Evolutionary conservation across 1,140 invertebrate species (phyloP), one percentile per base, ranked within the genome.

Genomic region (Choristoneura fumiferana): DNA sequence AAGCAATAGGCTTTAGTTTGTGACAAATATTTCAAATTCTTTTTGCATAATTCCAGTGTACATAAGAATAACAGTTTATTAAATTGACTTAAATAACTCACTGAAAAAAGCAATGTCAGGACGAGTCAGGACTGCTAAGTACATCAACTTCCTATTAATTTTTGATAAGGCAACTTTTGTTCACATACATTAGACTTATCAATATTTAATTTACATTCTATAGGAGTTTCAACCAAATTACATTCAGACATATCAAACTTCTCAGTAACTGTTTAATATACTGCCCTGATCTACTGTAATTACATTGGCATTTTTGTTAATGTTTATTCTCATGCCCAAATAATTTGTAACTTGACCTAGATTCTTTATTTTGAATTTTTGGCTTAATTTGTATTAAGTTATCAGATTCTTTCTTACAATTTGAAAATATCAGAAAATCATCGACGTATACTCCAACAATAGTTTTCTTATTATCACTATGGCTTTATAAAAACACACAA

Each of bases 51-150:
- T 58, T 61, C 74, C 76, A 82, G 58, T 89, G 86, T 18, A 58
- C 22, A 62, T 60, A 35, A 38, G 58, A 63, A 45, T 68, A 78
- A 52, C 62, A 66, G 22, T 64, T 58, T 73, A 12, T 78, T 78
- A 63, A 80, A 87, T 45, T 78, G 67, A 17, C 74, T 72, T 68
- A 89, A n/a, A n/a, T n/a, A n/a, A n/a, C n/a, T n/a, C n/a, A n/a
- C n/a, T n/a, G n/a, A n/a, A n/a, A 78, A n/a, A n/a, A 18, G 76
- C 63, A 36, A 90, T 78, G 65, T 90, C 86, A 33, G 84, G 85
- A 62, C 84, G 54, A 4, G 80, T 79, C 6, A 67, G 61, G 34
- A 80, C 66, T 15, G 84, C 65, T 10, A 86, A 52, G 62, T 89
- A 89, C 62, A 89, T 72, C 12, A 90, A 8, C 57, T 64, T 37